phyloP scores from a whole-genome alignment of 2,797 vertebrate genomes.

The Enteromius afrohamiltoni region DNA sequence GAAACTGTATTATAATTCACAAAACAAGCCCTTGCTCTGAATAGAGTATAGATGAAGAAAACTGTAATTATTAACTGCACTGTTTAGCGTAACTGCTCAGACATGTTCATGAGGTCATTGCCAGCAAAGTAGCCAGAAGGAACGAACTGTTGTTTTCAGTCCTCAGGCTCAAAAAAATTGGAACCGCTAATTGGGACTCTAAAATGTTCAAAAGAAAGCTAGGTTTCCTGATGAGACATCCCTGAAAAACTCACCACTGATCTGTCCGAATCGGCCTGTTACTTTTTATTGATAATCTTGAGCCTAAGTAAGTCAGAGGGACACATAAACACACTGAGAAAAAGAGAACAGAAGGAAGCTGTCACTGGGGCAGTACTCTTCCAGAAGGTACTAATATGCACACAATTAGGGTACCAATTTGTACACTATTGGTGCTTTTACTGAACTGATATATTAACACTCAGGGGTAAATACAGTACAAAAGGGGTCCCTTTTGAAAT shows the following conservation, averaged over 20 bases:
- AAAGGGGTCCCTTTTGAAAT: no score
- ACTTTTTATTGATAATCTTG: neutral
- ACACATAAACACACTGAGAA: neutral
- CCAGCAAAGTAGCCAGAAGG: neutral
- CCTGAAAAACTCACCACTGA: neutral
- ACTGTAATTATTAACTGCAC: neutral
- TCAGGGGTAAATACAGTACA: no score
- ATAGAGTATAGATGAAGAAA: neutral
- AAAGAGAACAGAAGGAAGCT: no score
- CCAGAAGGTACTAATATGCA: no score
- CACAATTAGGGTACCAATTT: no score
- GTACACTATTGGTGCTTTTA: no score
- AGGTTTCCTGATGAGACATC: no score
- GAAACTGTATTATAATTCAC: neutral
- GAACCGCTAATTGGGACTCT: no score
- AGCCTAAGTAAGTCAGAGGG: neutral
- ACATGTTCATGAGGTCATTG: neutral
- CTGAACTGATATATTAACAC: no score
- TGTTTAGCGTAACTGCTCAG: neutral
- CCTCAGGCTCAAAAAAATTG: neutral
- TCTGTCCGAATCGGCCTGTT: neutral
- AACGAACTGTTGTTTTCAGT: neutral
- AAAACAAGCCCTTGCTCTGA: neutral
- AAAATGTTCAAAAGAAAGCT: no score
- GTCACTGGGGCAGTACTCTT: no score